Evolutionary conservation across 2,888 invertebrate genomes (phyloP).

Genomic region (Cheilosia vulpina): DNA sequence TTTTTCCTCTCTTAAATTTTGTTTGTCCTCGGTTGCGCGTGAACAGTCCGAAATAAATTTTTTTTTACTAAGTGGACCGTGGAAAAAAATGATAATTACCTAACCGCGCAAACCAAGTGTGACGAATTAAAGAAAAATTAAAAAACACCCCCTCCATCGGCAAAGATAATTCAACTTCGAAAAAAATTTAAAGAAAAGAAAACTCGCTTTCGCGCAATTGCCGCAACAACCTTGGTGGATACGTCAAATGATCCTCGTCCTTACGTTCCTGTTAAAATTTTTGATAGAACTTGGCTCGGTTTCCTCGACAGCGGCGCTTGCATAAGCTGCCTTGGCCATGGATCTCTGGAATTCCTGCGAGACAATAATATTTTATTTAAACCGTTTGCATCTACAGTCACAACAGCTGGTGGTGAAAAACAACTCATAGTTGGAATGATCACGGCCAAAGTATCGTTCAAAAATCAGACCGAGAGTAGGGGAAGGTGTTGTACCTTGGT

Average conservation of each 20-base stretch:
- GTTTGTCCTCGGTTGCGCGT: no score
- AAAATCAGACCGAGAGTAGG: constrained; percentile 13
- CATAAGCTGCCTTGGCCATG: constrained; percentile 44
- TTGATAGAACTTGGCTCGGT: not conserved
- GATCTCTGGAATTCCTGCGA: constrained; percentile 20
- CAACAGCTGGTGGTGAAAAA: constrained; percentile 49
- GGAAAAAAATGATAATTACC: no score
- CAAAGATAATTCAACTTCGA: not conserved
- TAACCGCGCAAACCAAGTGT: no score
- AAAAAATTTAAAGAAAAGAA: not conserved
- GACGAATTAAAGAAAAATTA: no score
- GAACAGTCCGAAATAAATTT: no score
- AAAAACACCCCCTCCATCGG: not conserved
- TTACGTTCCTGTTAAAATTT: constrained; percentile 8
- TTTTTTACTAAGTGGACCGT: no score
- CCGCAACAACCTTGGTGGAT: not conserved
- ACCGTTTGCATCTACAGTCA: constrained; percentile 15
- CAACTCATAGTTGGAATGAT: constrained; percentile 36
- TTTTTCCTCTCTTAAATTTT: no score
- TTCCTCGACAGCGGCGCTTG: constrained; percentile 57
- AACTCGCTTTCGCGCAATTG: not conserved
- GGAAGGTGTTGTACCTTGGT: constrained; percentile 15
- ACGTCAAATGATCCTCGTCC: constrained; percentile 41
- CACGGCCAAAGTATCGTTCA: not conserved
- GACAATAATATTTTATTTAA: not conserved